Base-by-base conservation (phyloP, 1,140 invertebrate species). In the Hypsibius dujardini region DNA sequence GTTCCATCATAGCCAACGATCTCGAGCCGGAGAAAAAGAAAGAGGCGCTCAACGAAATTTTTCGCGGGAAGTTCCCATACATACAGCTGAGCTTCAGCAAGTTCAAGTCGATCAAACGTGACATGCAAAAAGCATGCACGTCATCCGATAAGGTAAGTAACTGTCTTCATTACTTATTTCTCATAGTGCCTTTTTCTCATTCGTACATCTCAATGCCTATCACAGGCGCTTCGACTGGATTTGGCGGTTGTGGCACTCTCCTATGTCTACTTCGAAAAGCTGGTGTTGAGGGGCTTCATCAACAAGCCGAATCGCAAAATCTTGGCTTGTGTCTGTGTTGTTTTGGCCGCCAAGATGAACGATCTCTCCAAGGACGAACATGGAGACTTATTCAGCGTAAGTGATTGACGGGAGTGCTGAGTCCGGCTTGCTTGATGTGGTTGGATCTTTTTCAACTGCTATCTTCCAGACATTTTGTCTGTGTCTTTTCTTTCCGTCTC, bases 261-360 rank as follows among this genome's bases (percentile, higher is more conserved):
- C 0, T 96, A 96, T 79, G 93, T 97, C 46, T 96, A 94, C 80
- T 97, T 95, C 82, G 94, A 98, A 80, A 95, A 95, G 77, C 82
- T 98, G 2, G 93, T 96, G 76, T 81, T 97, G 56, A 87, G 87
- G 72, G 90, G 90, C 78, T 80, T 95, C 50, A 90, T 98, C 15
- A 95, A 92, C 75, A 98, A 97, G 80, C 87, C 89, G 77, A 97
- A 96, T 77, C 84, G 93, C 45, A 96, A 96, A 81, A 81, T 95
- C 47, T 95, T 92, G 80, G 92, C 93, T 62, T 93, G 91, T 70
- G 92, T 92, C 46, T 95, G 92, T 81, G 82, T 98, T 59, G 80
- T 97, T 15, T 81, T 98, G 1, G 90, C 92, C 47, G 92, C 93
- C 50, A 98, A 98, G 81, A 84, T 98, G 72, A 97, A 96, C 79